Base-by-base conservation (phyloP, 2,888 invertebrate genomes). In the Lysandra bellargus region DNA sequence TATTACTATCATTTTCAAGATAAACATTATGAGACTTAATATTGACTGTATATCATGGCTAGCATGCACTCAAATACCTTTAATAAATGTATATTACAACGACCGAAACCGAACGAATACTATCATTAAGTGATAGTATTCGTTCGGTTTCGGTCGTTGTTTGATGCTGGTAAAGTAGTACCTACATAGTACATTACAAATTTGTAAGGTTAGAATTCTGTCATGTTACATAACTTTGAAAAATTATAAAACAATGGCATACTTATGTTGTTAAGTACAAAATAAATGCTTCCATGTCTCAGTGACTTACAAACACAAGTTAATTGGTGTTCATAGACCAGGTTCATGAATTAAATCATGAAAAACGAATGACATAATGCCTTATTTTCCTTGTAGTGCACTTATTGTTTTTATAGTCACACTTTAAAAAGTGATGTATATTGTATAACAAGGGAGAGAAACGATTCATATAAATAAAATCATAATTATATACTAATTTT, bases 171-270 rank as follows among this genome's bases (percentile, higher is more conserved):
- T 57, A 4, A 3, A 57, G 53, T 49, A 2, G n/a, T 37, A 37
- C 37, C 12, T 33, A 12, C 37, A 14, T 37, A 17, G 7, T 37
- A 33, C 5, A 9, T 30, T 14, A 30, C 53, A 76, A 23, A 76
- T 40, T 40, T 74, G 44, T 76, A 57, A 76, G 76, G 76, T 76
- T 76, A 76, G 30, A 76, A 76, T 76, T 57, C 49, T 76, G 76
- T 53, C 76, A 76, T 76, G 76, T 76, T 76, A 76, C 76, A 76
- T 76, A 76, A 76, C 76, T 33, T 23, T 33, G 33, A 37, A 69
- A 69, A 69, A 69, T 14, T 23, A 14, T 33, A 14, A 12, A 23
- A 9, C 7, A 64, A 64, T 30, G 12, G 2, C 37, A 37, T 37
- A 1, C 3, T 1, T 69, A 69, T 14, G 14, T 69, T 14, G 33